A percentile compares a stretch with the other conserved stretches of the same genome.
Conservation (phyloP, 2,113 vertebrate genomes). For the Proterorhinus semilunaris region DNA sequence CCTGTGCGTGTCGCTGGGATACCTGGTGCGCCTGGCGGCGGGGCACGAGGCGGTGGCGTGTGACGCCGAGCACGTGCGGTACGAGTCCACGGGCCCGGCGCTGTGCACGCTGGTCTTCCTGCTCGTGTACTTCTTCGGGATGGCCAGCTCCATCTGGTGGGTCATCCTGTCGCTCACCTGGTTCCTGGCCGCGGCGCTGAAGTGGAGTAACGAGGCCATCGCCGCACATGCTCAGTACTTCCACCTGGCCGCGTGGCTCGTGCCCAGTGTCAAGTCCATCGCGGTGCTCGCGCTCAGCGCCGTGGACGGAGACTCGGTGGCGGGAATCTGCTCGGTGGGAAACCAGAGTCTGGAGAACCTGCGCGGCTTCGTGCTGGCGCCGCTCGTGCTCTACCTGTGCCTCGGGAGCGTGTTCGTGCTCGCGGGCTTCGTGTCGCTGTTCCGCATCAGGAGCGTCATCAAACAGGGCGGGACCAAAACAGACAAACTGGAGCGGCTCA, state of each 20-base stretch:
- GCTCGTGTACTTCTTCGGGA: conserved; percentile 89
- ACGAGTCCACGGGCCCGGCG: conserved; percentile 89
- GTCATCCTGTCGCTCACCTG: conserved; percentile 89
- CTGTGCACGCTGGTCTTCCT: conserved; percentile 93
- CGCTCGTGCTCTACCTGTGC: conserved; percentile 91
- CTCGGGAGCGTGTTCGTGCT: conserved; percentile 92
- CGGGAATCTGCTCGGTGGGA: conserved; percentile 92
- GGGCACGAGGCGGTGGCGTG: conserved; percentile 89
- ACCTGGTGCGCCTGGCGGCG: conserved; percentile 85
- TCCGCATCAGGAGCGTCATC: conserved; percentile 91
- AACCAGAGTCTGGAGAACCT: conserved; percentile 93
- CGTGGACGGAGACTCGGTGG: conserved; percentile 92
- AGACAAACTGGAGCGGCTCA: conserved; percentile 92
- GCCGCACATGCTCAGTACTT: conserved; percentile 92
- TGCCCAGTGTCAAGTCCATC: conserved; percentile 92
- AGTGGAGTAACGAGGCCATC: conserved; percentile 91
- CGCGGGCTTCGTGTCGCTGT: conserved; percentile 92
- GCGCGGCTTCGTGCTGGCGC: conserved; percentile 90
- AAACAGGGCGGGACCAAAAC: conserved; percentile 93
- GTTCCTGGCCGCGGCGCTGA: conserved; percentile 90
- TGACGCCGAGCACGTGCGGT: conserved; percentile 79
- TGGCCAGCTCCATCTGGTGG: conserved; percentile 93
- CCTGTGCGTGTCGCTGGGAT: conserved; percentile 88
- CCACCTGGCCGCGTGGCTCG: conserved; percentile 92
- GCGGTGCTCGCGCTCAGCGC: conserved; percentile 89